A percentile compares a stretch with the other conserved stretches of the same genome.
Evolutionary conservation across 2,888 invertebrate genomes (phyloP).

Genomic region (Agrochola macilenta): DNA sequence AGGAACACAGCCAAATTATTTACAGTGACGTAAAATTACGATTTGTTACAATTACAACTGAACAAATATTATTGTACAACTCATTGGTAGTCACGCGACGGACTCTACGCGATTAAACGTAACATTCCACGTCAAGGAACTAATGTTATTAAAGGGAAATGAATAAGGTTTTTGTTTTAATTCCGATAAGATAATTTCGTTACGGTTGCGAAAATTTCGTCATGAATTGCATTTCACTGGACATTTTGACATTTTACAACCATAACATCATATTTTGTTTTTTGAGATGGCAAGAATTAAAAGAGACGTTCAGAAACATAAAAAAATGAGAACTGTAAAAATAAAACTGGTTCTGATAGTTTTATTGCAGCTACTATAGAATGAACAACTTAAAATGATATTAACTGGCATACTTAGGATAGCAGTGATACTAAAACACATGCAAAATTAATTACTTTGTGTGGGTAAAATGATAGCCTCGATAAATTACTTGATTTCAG

Average conservation of each 20-base stretch:
- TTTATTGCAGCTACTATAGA: neutral
- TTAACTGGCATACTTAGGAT: neutral
- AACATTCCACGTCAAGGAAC: constrained; percentile 49
- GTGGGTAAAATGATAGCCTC: fast-evolving
- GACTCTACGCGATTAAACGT: constrained; percentile 29
- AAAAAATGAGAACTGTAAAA: fast-evolving
- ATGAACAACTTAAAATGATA: neutral
- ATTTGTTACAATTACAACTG: constrained; percentile 82
- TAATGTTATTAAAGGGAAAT: constrained; percentile 48
- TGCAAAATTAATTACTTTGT: neutral
- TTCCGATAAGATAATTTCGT: constrained; percentile 72
- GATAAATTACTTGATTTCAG: neutral
- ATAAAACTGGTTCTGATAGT: neutral
- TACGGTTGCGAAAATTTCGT: constrained; percentile 72
- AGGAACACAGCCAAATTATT: constrained; percentile 85
- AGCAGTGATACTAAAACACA: neutral
- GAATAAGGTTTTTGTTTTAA: constrained; percentile 57
- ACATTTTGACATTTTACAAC: constrained; percentile 61
- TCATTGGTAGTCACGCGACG: constrained; percentile 13
- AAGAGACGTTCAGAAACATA: constrained; percentile 13
- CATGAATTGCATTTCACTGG: constrained; percentile 69
- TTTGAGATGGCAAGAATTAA: constrained; percentile 47
- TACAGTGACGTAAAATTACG: constrained; percentile 83
- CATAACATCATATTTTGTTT: constrained; percentile 55
- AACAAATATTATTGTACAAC: constrained; percentile 73